Evolutionary conservation across 2,888 invertebrate genomes (phyloP).

Genomic region (Isoperla grammatica): DNA sequence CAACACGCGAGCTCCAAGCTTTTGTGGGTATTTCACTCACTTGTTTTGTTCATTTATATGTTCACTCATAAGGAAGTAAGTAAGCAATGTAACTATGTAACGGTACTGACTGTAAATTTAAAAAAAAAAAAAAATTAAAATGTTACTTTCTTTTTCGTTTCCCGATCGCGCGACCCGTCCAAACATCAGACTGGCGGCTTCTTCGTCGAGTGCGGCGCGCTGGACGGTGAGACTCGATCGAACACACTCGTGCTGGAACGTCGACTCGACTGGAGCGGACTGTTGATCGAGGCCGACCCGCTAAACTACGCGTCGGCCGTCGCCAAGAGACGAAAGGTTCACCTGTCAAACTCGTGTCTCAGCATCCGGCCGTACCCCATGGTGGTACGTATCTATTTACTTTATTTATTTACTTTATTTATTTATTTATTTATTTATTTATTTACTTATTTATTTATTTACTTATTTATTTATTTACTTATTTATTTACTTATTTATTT

Average conservation of each 20-base stretch:
- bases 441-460: too few relatives aligned
- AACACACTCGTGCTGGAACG: slow-evolving; percentile 50
- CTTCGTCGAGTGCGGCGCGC: slow-evolving; percentile 52
- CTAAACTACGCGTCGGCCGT: slow-evolving; percentile 44
- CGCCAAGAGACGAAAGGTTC: slow-evolving; percentile 45
- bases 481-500: too few relatives aligned
- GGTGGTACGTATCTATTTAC: slow-evolving; percentile 39
- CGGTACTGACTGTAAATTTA: too few relatives aligned
- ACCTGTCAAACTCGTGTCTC: slow-evolving; percentile 47
- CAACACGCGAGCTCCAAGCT: too few relatives aligned
- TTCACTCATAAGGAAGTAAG: too few relatives aligned
- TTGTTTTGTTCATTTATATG: too few relatives aligned
- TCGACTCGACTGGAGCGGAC: slow-evolving; percentile 45
- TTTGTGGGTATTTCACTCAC: too few relatives aligned
- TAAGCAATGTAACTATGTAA: too few relatives aligned
- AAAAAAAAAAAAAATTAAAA: too few relatives aligned
- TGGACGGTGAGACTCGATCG: slow-evolving; percentile 51
- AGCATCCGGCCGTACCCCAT: slow-evolving; percentile 42
- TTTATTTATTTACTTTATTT: too few relatives aligned
- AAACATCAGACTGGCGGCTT: slow-evolving; percentile 46
- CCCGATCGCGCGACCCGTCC: not conserved
- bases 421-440: too few relatives aligned
- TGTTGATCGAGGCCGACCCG: slow-evolving; percentile 50
- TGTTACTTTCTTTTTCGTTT: not conserved
- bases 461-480: too few relatives aligned